Conservation (phyloP, 92 coral and sea anemone species). For the Paragorgia papillata region DNA sequence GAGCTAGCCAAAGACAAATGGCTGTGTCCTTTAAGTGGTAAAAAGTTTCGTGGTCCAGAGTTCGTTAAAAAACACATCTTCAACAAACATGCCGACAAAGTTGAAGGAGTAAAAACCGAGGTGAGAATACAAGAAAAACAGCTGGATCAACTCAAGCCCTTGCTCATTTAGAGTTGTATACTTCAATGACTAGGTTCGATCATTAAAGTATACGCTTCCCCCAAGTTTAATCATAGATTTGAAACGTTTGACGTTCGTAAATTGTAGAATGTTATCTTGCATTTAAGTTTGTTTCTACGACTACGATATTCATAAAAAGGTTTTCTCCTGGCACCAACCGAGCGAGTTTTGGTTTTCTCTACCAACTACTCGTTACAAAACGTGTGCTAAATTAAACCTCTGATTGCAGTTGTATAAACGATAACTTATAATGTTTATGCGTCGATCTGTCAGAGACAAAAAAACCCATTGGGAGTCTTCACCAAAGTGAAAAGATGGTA, state of each 20-base stretch:
- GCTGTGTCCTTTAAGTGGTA: slow-evolving; percentile 97
- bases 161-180: too few relatives aligned
- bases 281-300: too few relatives aligned
- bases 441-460: slow-evolving; percentile 6
- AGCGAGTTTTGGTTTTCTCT: slow-evolving; percentile 7
- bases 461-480: slow-evolving; percentile 1
- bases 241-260: too few relatives aligned
- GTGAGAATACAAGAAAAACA: slow-evolving; percentile 35
- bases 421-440: slow-evolving; percentile 52
- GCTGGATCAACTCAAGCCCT: too few relatives aligned
- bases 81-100: slow-evolving; percentile 94
- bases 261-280: too few relatives aligned
- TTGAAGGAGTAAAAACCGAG: slow-evolving; percentile 91
- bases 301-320: too few relatives aligned
- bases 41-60: slow-evolving; percentile 97
- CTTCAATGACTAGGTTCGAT: too few relatives aligned
- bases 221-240: too few relatives aligned
- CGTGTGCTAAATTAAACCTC: slow-evolving; percentile 46
- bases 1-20: slow-evolving; percentile 97
- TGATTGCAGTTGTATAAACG: slow-evolving; percentile 71
- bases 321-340: slow-evolving; percentile 37
- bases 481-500: too few relatives aligned
- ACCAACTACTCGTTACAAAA: slow-evolving; percentile 8
- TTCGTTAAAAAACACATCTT: slow-evolving; percentile 96
- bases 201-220: too few relatives aligned